Conservation (phyloP, 2,888 invertebrate species). For the Morinoia aosen region DNA sequence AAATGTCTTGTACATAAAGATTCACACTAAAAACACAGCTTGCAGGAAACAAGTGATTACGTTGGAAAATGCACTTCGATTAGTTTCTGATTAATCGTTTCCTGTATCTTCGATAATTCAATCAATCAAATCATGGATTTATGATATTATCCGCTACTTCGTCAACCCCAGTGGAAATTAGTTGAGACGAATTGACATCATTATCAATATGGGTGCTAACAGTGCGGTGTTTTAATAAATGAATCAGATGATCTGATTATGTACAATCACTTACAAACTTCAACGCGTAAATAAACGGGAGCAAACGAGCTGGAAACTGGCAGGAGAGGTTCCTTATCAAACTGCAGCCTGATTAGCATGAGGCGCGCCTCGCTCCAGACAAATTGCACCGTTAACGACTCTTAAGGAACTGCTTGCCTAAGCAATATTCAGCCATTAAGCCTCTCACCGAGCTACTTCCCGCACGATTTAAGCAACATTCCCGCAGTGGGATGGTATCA, state of each 20-base stretch:
- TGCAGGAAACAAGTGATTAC: neutral
- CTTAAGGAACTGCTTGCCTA: conserved; percentile 5
- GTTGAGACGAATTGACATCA: neutral
- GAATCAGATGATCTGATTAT: neutral
- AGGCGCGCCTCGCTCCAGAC: neutral
- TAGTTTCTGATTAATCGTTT: neutral
- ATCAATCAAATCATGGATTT: neutral
- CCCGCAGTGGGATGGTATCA: neutral
- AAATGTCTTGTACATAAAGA: neutral
- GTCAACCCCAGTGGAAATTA: neutral
- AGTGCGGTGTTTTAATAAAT: neutral
- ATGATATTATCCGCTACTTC: neutral
- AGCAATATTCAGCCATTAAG: conserved; percentile 1
- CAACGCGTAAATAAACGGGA: neutral
- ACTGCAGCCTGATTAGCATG: conserved; percentile 17
- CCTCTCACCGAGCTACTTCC: neutral
- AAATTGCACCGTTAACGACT: conserved; percentile 12
- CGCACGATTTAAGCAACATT: neutral
- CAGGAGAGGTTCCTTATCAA: neutral
- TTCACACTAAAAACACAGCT: neutral
- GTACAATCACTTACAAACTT: neutral
- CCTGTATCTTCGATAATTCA: neutral
- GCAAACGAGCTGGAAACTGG: neutral
- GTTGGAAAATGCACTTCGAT: neutral
- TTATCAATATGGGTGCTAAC: neutral